Conservation (phyloP, 2,797 vertebrate genomes). For the Adrianichthys oophorus region DNA sequence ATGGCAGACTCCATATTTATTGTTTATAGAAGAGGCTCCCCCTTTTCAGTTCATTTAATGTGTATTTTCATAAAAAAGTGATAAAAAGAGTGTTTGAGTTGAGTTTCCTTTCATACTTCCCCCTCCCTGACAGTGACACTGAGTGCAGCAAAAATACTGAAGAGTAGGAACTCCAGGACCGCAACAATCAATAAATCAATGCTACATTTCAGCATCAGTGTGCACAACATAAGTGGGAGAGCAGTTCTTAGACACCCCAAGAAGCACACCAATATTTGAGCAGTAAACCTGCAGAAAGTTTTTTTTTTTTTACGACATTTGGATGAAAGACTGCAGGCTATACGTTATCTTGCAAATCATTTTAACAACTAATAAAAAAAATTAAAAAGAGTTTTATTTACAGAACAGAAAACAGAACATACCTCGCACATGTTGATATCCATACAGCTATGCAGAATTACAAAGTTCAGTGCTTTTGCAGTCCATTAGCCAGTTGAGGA, state of each 20-base stretch:
- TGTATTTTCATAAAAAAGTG: background rate
- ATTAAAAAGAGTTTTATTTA: conserved; percentile 14
- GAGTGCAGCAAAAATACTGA: conserved; percentile 8
- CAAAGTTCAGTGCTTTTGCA: conserved; percentile 32
- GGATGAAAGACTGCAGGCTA: conserved; percentile 8
- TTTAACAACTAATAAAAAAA: conserved; percentile 17
- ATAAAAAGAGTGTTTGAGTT: too few species aligned
- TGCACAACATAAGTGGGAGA: conserved; percentile 25
- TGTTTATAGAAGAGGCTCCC: background rate
- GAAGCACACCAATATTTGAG: conserved; percentile 51
- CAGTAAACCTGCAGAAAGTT: conserved; percentile 36
- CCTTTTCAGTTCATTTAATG: background rate
- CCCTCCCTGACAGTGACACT: background rate
- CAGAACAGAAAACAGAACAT: conserved; percentile 29
- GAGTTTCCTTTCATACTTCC: background rate
- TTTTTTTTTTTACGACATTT: background rate
- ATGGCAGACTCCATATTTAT: background rate
- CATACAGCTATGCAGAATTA: conserved; percentile 26
- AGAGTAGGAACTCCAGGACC: conserved; percentile 11
- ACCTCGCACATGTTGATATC: conserved; percentile 29
- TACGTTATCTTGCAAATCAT: conserved; percentile 32
- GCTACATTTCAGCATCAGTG: conserved; percentile 25
- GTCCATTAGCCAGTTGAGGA: conserved; percentile 27
- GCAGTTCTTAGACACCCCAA: conserved; percentile 30
- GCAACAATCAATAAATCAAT: conserved; percentile 36